phyloP scores from a whole-genome alignment of 2,113 vertebrate species.

The Oryzias curvinotus region DNA sequence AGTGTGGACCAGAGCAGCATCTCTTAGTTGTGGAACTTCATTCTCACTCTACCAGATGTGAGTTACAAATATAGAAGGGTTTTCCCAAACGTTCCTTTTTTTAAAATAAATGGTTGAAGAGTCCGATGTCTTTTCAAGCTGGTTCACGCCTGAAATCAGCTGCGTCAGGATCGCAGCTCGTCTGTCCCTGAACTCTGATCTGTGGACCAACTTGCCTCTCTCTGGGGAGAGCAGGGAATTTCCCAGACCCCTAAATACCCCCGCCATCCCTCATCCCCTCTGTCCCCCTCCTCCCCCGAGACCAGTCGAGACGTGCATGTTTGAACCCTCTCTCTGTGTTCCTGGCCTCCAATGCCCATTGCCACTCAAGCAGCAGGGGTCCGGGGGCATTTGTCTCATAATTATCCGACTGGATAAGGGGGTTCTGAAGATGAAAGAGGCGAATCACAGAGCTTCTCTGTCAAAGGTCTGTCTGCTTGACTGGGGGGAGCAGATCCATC shows the following conservation, averaged over 20 bases:
- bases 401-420: slow-evolving; percentile 72
- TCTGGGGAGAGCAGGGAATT: slow-evolving; percentile 66
- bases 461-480: slow-evolving; percentile 79
- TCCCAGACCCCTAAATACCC: slow-evolving; percentile 65
- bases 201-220: slow-evolving; percentile 54
- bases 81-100: slow-evolving; percentile 1
- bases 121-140: no score
- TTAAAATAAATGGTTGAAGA: not conserved
- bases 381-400: slow-evolving; percentile 75
- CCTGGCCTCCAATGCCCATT: slow-evolving; percentile 68
- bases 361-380: slow-evolving; percentile 74
- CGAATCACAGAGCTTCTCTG: slow-evolving; percentile 74
- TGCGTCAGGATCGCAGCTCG: slow-evolving; percentile 41
- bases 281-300: slow-evolving; percentile 29
- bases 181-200: slow-evolving; percentile 63
- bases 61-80: slow-evolving; percentile 15
- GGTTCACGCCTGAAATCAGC: slow-evolving; percentile 20
- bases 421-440: slow-evolving; percentile 72
- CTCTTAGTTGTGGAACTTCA: slow-evolving; percentile 18
- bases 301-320: slow-evolving; percentile 68
- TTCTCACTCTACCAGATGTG: slow-evolving; percentile 20
- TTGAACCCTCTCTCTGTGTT: slow-evolving; percentile 63
- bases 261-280: slow-evolving; percentile 48
- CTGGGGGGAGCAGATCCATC: slow-evolving; percentile 73
- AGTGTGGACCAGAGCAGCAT: slow-evolving; percentile 39